Evolutionary conservation across 2,888 invertebrate genomes (phyloP), one percentile per base, ranked within the genome.

Genomic region (Allophyes oxyacanthae): DNA sequence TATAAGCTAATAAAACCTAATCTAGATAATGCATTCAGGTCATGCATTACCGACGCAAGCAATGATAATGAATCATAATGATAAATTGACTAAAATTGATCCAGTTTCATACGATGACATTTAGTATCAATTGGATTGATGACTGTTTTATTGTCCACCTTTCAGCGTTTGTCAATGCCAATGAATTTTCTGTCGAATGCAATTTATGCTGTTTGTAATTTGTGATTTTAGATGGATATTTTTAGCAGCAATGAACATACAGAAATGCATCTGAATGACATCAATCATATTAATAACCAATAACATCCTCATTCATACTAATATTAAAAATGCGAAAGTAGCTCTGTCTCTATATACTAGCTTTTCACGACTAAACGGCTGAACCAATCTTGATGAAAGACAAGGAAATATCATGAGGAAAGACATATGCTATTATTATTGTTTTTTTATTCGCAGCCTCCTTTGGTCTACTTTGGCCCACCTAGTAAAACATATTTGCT

Each of bases 41-140:
- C 66, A 53, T 41, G 42, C 58, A 61, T 61, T 70, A 66, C 57
- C 63, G 37, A 64, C 50, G 37, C 40, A 50, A 54, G 50, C 59
- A 64, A 64, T 42, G 59, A 64, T 69, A 64, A 70, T 70, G 58
- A 70, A 70, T 70, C 67, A 70, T 56, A 44, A 52, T 69, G 71
- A 70, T 62, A 63, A 66, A 70, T 70, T 33, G 71, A 41, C 50
- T 30, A 48, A 70, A 70, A 63, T 63, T 66, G 51, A 63, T 64
- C 58, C 51, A 66, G 60, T 68, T 65, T 71, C 42, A 41, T 61
- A 48, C 26, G 40, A 56, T 58, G 72, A 66, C 72, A 55, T 41
- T 65, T 25, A 48, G 40, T 49, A 65, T 57, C 51, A 51, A 62
- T 55, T 55, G 40, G 42, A 55, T 58, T 46, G 54, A 57, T 63